Evolutionary conservation across 1,140 invertebrate species (phyloP).

Genomic region (Tetranychus cinnabarinus): DNA sequence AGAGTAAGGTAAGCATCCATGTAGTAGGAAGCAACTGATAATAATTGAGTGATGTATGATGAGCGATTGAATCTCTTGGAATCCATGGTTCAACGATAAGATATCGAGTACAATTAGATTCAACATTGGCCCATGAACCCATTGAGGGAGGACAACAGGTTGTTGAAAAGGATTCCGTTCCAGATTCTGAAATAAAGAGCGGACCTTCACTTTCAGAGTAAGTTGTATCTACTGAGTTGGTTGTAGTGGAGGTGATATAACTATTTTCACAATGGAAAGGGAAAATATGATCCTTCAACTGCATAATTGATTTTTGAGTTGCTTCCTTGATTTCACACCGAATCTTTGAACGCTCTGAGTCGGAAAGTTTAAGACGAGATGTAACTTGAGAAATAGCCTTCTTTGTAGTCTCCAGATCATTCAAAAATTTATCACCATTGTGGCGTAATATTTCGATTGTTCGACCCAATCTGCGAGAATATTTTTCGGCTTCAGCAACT

Average conservation of each 20-base stretch:
- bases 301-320: not conserved
- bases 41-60: slow-evolving; percentile 38
- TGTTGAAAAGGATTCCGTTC: not conserved
- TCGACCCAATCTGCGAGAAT: not conserved
- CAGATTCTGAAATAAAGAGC: not conserved
- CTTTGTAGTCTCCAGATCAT: not conserved
- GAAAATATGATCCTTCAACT: not conserved
- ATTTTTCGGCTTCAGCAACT: not conserved
- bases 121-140: not conserved
- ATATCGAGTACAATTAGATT: not conserved
- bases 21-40: slow-evolving; percentile 47
- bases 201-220: not conserved
- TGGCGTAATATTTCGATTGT: not conserved
- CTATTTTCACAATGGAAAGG: not conserved
- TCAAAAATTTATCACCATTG: not conserved
- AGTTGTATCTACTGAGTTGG: not conserved
- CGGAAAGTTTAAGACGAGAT: not conserved
- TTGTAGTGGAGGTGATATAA: not conserved
- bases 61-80: not conserved
- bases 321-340: not conserved
- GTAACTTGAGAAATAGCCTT: not conserved
- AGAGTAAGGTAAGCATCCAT: slow-evolving; percentile 27
- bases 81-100: slow-evolving; percentile 8
- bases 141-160: not conserved
- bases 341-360: not conserved